phyloP scores from a whole-genome alignment of 2,888 invertebrate genomes.

The Agrilus biguttatus region DNA sequence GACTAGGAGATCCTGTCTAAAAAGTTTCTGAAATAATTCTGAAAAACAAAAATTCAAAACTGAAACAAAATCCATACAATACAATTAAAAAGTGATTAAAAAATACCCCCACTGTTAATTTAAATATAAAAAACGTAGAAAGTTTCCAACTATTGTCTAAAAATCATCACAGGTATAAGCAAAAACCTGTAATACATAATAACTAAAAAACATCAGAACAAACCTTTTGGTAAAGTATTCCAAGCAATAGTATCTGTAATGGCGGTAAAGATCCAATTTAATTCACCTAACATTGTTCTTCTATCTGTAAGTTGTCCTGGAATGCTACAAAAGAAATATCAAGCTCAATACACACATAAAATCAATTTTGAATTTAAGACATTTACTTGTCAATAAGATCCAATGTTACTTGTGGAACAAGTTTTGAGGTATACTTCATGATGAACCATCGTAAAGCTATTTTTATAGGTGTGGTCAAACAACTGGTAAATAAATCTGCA shows the following conservation, averaged over 20 bases:
- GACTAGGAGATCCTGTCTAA: conserved; percentile 94
- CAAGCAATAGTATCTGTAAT: conserved; percentile 99
- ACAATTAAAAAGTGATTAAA: no score
- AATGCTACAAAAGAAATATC: conserved; percentile 43
- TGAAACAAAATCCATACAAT: background rate
- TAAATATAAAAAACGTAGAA: no score
- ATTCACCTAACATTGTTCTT: conserved; percentile 92
- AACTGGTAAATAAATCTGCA: conserved; percentile 93
- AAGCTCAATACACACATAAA: background rate
- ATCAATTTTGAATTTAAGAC: background rate
- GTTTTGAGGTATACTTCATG: conserved; percentile 65
- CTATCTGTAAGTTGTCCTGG: conserved; percentile 91
- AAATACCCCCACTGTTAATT: no score
- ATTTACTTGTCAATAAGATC: conserved; percentile 84
- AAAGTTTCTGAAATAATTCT: conserved; percentile 91
- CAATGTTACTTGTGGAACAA: conserved; percentile 67
- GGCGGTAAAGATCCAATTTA: conserved; percentile 99
- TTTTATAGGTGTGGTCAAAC: conserved; percentile 96
- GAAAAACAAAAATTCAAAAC: conserved; percentile 16
- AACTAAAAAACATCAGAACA: no score
- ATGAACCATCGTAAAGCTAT: conserved; percentile 92
- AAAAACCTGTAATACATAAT: no score
- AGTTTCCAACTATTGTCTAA: no score
- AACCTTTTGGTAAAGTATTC: conserved; percentile 84
- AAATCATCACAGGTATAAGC: no score